Evolutionary conservation across 2,888 invertebrate genomes (phyloP).

Genomic region (Pterostichus madidus): DNA sequence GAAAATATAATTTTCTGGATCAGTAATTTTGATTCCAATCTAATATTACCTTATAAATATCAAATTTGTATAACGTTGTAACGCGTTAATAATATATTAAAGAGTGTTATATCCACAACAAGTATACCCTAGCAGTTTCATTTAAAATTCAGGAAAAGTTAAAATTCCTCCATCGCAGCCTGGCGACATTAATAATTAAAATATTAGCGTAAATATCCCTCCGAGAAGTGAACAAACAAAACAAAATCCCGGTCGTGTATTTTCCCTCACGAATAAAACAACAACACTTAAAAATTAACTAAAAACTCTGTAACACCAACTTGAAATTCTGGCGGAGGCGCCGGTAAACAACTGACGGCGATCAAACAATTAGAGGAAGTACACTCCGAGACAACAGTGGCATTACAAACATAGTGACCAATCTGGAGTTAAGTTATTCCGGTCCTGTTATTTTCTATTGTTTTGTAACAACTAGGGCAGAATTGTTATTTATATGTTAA

Average conservation of each 20-base stretch:
- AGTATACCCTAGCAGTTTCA: background rate
- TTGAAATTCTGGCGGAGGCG: background rate
- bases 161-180: constrained; percentile 4
- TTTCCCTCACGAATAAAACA: constrained; percentile 33
- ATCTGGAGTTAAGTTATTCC: no score
- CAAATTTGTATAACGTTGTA: constrained; percentile 4
- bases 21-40: constrained; percentile 4
- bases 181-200: constrained; percentile 34
- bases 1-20: constrained; percentile 2
- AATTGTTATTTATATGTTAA: no score
- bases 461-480: no score
- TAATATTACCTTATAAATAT: constrained; percentile 28
- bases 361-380: background rate
- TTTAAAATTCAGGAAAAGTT: constrained; percentile 8
- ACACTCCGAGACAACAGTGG: no score
- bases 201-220: constrained; percentile 43
- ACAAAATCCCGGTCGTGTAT: constrained; percentile 44
- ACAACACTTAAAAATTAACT: constrained; percentile 37
- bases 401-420: no score
- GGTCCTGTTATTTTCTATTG: no score
- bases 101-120: constrained; percentile 7
- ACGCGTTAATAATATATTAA: constrained; percentile 14
- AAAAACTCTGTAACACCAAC: background rate
- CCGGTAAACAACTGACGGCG: constrained; percentile 1
- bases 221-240: constrained; percentile 16